phyloP scores from a whole-genome alignment of 2,797 vertebrate genomes.

The Sebastiscus albofasciatus region DNA sequence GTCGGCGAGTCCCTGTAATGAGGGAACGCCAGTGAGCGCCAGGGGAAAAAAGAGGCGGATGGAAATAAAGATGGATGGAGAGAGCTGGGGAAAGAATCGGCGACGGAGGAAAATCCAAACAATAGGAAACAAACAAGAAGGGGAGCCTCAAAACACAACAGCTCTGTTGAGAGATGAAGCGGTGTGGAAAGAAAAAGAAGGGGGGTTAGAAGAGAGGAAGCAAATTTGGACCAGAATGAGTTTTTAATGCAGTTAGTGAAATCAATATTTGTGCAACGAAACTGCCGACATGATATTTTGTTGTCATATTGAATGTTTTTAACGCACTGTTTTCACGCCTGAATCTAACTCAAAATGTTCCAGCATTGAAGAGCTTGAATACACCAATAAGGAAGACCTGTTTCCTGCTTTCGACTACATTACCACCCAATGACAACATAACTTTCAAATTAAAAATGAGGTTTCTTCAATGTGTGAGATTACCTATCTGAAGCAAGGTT shows the following conservation, averaged over 20 bases:
- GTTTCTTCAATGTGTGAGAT: too few species aligned
- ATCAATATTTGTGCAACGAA: slow-evolving; percentile 16
- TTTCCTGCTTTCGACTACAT: background rate
- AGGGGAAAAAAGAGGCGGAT: slow-evolving; percentile 46
- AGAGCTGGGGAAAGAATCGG: slow-evolving; percentile 42
- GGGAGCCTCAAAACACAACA: slow-evolving; percentile 44
- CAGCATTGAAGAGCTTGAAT: background rate
- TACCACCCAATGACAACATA: background rate
- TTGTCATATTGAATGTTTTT: background rate
- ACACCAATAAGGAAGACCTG: background rate
- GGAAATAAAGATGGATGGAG: slow-evolving; percentile 67
- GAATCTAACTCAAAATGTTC: background rate
- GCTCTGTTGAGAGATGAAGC: slow-evolving; percentile 44
- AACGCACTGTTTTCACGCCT: background rate
- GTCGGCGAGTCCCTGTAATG: slow-evolving; percentile 52
- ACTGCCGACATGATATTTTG: background rate
- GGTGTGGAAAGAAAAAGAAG: background rate
- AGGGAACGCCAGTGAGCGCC: slow-evolving; percentile 61
- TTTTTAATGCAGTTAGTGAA: slow-evolving; percentile 8
- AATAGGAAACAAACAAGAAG: slow-evolving; percentile 67
- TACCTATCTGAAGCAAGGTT: too few species aligned
- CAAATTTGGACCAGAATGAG: background rate
- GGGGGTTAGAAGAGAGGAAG: background rate
- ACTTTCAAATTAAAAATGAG: background rate
- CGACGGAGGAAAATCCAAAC: slow-evolving; percentile 68